A percentile compares a stretch with the other conserved stretches of the same genome.
These are phyloP conservation scores for Nipponia nippon DNA, from an alignment of 2,113 vertebrate genomes.

Conservation along the genomic window DNA sequence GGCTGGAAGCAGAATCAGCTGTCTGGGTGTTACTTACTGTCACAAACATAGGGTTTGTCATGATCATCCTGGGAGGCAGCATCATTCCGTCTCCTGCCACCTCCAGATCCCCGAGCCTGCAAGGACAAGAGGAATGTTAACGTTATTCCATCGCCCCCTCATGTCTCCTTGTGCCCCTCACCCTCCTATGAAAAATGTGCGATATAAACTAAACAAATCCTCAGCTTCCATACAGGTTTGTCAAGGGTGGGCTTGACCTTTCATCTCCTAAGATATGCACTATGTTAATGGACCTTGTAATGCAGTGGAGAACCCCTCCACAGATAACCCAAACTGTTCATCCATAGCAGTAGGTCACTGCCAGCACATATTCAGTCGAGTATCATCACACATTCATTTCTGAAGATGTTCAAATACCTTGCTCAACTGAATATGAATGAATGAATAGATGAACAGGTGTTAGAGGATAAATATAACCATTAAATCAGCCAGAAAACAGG, in stretches of 20 bases:
- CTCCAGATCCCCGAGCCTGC: constrained; percentile 88
- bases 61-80: constrained; percentile 86
- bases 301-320: not conserved
- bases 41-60: constrained; percentile 96
- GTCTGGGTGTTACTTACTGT: constrained; percentile 85
- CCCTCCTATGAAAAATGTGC: not conserved
- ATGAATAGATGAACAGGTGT: constrained; percentile 35
- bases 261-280: not conserved
- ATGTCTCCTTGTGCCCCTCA: not conserved
- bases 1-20: constrained; percentile 27
- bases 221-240: not conserved
- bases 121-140: constrained; percentile 37
- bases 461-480: not conserved
- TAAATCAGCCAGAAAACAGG: not conserved
- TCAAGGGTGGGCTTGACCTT: not conserved
- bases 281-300: constrained; percentile 1
- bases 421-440: constrained; percentile 42
- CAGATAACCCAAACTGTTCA: not conserved
- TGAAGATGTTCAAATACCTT: constrained; percentile 36
- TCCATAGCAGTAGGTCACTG: constrained; percentile 17
- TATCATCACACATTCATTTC: constrained; percentile 5
- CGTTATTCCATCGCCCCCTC: not conserved
- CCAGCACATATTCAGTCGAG: constrained; percentile 2
- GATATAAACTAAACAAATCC: constrained; percentile 30
- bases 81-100: constrained; percentile 87